Conservation (phyloP, 23 tunicate genomes). For the Pegea sp. region DNA sequence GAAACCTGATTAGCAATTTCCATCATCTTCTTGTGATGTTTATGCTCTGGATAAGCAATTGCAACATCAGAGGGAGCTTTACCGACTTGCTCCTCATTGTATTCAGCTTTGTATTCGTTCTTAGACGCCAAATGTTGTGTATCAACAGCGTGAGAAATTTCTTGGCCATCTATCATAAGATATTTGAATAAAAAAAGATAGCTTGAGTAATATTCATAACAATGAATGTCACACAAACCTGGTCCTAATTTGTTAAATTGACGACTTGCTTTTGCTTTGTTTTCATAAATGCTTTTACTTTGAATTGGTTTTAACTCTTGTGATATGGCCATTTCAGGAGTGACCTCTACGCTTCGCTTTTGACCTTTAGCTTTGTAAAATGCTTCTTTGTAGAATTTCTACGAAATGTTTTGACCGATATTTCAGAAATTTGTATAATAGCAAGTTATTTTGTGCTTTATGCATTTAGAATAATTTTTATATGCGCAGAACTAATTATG, state of each 20-base stretch:
- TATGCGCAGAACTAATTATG: no score
- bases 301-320: slow-evolving; percentile 19
- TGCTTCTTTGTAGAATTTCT: slow-evolving; percentile 38
- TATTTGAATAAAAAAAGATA: no score
- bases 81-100: slow-evolving; percentile 49
- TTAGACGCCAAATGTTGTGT: slow-evolving; percentile 35
- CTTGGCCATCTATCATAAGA: slow-evolving; percentile 16
- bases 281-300: slow-evolving; percentile 12
- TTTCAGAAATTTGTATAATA: no score
- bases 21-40: slow-evolving; percentile 47
- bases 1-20: slow-evolving; percentile 57
- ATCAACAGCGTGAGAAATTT: slow-evolving; percentile 57
- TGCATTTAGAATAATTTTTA: no score
- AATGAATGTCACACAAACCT: no score
- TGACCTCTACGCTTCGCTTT: slow-evolving; percentile 3
- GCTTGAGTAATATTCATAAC: no score
- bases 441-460: no score
- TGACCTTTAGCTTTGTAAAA: slow-evolving; percentile 25
- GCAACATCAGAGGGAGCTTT: slow-evolving; percentile 48
- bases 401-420: no score
- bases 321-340: slow-evolving; percentile 15
- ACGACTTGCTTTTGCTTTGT: no score
- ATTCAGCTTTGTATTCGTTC: slow-evolving; percentile 53
- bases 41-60: slow-evolving; percentile 83
- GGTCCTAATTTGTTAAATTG: no score